A percentile compares a stretch with the other conserved stretches of the same genome.
phyloP scores from a whole-genome alignment of 1,140 invertebrate genomes.

The Oscheius sp. region DNA sequence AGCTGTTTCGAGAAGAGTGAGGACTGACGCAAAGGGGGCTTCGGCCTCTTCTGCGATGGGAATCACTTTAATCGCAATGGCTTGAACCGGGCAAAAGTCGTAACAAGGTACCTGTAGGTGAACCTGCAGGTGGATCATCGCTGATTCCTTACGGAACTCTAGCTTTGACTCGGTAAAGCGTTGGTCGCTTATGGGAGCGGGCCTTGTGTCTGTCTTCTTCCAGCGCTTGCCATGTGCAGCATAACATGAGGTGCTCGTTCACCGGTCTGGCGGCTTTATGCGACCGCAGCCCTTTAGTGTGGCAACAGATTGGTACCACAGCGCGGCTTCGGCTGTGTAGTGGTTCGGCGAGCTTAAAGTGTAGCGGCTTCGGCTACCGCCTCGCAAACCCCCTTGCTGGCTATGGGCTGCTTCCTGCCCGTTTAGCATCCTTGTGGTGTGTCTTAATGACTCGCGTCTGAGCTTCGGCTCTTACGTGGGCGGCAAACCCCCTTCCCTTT shows the following conservation, averaged over 20 bases:
- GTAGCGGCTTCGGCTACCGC: neutral
- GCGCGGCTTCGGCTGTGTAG: neutral
- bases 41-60: slow-evolving; percentile 65
- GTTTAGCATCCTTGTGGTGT: neutral
- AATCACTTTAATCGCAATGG: slow-evolving; percentile 73
- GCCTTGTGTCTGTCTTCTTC: neutral
- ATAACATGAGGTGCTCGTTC: neutral
- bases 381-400: neutral
- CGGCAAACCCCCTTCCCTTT: neutral
- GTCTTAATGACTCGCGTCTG: neutral
- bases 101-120: slow-evolving; percentile 84
- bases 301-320: too few relatives aligned
- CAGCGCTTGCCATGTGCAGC: neutral
- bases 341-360: neutral
- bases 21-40: slow-evolving; percentile 68
- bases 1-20: slow-evolving; percentile 75
- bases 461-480: neutral
- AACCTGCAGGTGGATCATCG: slow-evolving; percentile 81
- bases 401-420: neutral
- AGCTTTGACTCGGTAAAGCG: neutral
- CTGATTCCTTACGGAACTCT: slow-evolving; percentile 18
- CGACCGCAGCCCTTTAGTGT: too few relatives aligned
- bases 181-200: neutral
- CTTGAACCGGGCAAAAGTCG: slow-evolving; percentile 81
- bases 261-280: neutral